phyloP scores from a whole-genome alignment of 2,113 vertebrate genomes.

The Helogale parvula region DNA sequence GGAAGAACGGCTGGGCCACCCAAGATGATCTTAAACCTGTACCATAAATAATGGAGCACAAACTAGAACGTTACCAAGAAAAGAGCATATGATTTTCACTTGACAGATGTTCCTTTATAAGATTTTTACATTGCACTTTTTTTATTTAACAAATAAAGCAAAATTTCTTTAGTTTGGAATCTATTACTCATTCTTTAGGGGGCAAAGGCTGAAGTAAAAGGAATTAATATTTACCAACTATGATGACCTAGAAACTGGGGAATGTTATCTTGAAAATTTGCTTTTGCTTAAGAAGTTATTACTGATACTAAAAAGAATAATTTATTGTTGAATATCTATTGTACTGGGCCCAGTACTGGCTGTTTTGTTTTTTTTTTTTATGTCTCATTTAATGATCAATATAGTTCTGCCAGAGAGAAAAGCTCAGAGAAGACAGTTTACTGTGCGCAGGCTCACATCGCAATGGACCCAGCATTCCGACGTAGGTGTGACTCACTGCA shows the following conservation, averaged over 20 bases:
- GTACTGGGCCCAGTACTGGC: not conserved
- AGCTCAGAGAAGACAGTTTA: not conserved
- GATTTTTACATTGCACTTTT: slow-evolving; percentile 28
- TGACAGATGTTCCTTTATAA: slow-evolving; percentile 63
- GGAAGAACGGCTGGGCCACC: slow-evolving; percentile 61
- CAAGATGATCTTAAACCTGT: slow-evolving; percentile 54
- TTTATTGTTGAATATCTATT: not conserved
- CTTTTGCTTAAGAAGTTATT: not conserved
- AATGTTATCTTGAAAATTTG: not conserved
- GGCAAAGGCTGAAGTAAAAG: not conserved
- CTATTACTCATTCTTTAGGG: not conserved
- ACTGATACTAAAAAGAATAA: not conserved
- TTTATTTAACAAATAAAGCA: slow-evolving; percentile 40
- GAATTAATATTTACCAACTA: not conserved
- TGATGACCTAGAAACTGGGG: not conserved
- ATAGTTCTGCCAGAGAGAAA: not conserved
- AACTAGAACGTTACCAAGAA: slow-evolving; percentile 35
- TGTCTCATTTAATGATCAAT: not conserved
- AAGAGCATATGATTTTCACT: slow-evolving; percentile 33
- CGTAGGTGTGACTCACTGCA: not conserved
- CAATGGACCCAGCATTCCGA: not conserved
- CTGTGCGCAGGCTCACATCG: fast-evolving
- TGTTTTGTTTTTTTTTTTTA: not conserved
- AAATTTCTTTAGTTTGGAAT: slow-evolving; percentile 6
- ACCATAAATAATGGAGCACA: slow-evolving; percentile 40